Base-by-base conservation (phyloP, 2,797 vertebrate genomes). In the Pygocentrus nattereri region DNA sequence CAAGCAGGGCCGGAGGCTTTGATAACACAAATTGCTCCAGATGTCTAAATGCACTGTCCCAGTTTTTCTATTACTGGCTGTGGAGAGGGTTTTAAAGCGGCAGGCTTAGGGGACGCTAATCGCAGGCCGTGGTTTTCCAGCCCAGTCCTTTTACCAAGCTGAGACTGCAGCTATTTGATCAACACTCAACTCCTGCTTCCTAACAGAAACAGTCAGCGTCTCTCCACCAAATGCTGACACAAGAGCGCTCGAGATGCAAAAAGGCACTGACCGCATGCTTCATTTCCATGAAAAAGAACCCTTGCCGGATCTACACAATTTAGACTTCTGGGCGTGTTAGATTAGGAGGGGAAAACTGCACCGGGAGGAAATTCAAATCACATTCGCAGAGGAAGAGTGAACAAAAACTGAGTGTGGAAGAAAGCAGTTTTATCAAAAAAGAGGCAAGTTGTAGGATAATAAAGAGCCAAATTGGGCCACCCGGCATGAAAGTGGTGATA, bases 101-200 rank as follows among this genome's bases (percentile, higher is more conserved):
- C 89, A 88, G 88, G 89, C 89, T 92, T 87, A 92, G 88, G 87
- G 82, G 89, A 88, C 15, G 84, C 88, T 89, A 77, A 90, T 91
- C 85, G 88, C 88, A 90, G 88, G 49, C 85, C 88, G 89, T 85
- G 88, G 88, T 91, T 87, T 67, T 87, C 85, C 84, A 85, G 88
- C 84, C 82, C 88, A 87, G 89, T 91, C 88, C 90, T 89, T 80
- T 80, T 84, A 80, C 93, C 87, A 83, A 91, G 94, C 94, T 93
- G 93, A 95, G 89, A 88, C 89, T 81, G 92, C 93, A 90, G 87
- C 91, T 89, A 92, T 92, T 92, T 92, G 92, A 93, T 94, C 93
- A 93, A 90, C 86, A 87, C 88, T 90, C 68, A 87, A 91, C 90
- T 91, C 90, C 90, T 92, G 91, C 91, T 91, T 92, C 90, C 86